These are phyloP conservation scores for Sebastes melanostomus DNA, from an alignment of 2,797 vertebrate genomes.

Conservation along the genomic window DNA sequence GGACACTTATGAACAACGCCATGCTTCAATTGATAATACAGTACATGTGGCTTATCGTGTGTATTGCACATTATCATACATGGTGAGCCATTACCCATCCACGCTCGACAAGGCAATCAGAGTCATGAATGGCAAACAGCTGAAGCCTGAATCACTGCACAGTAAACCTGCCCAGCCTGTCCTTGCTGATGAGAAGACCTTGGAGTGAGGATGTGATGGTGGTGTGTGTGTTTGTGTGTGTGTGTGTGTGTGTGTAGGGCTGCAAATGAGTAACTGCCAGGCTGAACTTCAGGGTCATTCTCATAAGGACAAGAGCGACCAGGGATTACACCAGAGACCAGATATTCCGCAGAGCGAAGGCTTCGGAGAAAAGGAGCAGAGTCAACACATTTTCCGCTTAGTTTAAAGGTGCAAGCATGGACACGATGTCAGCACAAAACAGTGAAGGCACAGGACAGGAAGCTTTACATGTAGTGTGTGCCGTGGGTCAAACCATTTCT, in stretches of 20 bases:
- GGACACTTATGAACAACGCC: not conserved
- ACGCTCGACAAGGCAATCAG: constrained; percentile 29
- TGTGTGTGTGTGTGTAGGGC: not conserved
- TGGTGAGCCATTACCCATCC: constrained; percentile 3
- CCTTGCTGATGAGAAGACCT: constrained; percentile 60
- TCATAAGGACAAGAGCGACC: constrained; percentile 54
- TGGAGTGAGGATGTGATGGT: constrained; percentile 41
- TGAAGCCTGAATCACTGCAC: constrained; percentile 48
- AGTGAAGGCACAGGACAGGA: constrained; percentile 17
- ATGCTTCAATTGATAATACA: not conserved
- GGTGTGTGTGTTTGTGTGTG: not conserved
- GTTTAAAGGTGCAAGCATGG: constrained; percentile 64
- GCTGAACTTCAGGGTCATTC: constrained; percentile 54
- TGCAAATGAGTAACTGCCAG: constrained; percentile 51
- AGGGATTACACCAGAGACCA: constrained; percentile 65
- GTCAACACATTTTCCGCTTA: constrained; percentile 73
- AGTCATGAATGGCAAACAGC: constrained; percentile 40
- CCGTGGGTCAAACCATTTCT: not conserved
- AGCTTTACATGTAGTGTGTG: constrained; percentile 1
- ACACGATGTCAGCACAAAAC: constrained; percentile 57
- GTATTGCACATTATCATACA: constrained; percentile 8
- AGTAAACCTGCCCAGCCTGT: constrained; percentile 33
- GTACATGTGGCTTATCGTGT: not conserved
- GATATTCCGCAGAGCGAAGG: constrained; percentile 56
- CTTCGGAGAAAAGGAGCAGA: constrained; percentile 50